phyloP scores from a whole-genome alignment of 2,888 invertebrate species.

The Calephelis perditalis region DNA sequence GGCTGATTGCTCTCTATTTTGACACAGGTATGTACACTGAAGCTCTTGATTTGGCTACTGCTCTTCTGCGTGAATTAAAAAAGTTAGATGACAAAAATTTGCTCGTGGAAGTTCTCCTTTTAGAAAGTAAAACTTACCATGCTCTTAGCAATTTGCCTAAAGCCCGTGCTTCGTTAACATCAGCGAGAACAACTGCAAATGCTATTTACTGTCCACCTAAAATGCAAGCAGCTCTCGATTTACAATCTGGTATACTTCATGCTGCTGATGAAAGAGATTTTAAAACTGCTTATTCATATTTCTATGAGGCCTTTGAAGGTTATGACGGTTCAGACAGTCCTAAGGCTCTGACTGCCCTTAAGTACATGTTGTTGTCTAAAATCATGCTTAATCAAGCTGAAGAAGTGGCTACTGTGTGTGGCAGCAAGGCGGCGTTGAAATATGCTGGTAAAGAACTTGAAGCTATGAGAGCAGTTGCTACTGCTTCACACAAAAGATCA shows the following conservation, averaged over 20 bases:
- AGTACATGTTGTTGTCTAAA: conserved; percentile 99
- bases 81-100: conserved; percentile 99
- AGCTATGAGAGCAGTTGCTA: conserved; percentile 98
- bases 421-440: conserved; percentile 97
- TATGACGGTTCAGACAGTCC: conserved; percentile 96
- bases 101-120: conserved; percentile 97
- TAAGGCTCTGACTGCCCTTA: conserved; percentile 95
- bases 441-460: conserved; percentile 97
- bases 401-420: conserved; percentile 95
- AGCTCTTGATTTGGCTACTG: conserved; percentile 89
- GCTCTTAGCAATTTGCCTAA: conserved; percentile 97
- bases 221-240: conserved; percentile 97
- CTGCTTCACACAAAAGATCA: conserved; percentile 97
- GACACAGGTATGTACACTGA: conserved; percentile 94
- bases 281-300: conserved; percentile 99
- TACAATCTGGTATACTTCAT: conserved; percentile 98
- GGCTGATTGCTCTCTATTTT: conserved; percentile 96
- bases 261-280: conserved; percentile 99
- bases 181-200: conserved; percentile 99
- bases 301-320: conserved; percentile 99
- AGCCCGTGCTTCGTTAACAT: conserved; percentile 96
- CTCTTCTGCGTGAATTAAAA: conserved; percentile 95
- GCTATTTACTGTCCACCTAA: conserved; percentile 99
- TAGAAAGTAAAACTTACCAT: conserved; percentile 99
- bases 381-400: conserved; percentile 98